These are phyloP conservation scores for Oryzias celebensis DNA, from an alignment of 2,113 vertebrate species.

Conservation along the genomic window DNA sequence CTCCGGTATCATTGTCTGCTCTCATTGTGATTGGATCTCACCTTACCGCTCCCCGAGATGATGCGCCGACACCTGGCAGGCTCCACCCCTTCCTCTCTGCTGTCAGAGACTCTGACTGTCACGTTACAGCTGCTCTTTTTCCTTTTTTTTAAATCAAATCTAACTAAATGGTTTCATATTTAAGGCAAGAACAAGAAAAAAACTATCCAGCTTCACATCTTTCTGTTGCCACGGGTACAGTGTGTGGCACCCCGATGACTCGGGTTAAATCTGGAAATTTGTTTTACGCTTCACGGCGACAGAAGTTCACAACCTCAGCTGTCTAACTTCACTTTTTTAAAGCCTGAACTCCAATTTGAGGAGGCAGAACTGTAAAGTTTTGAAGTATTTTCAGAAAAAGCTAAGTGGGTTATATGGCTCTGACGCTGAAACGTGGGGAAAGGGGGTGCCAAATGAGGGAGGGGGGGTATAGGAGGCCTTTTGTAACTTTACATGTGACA, in stretches of 20 bases:
- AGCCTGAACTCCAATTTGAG: conserved; percentile 55
- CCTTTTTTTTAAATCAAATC: too few species aligned
- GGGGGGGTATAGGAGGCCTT: conserved; percentile 60
- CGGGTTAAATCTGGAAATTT: conserved; percentile 42
- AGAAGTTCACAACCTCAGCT: conserved; percentile 62
- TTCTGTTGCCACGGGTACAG: background rate
- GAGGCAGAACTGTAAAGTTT: conserved; percentile 61
- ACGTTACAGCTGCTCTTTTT: background rate
- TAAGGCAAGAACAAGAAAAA: background rate
- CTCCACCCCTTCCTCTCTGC: conserved; percentile 6
- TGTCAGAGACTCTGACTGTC: background rate
- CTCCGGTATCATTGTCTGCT: conserved; percentile 53
- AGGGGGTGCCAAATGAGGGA: conserved; percentile 45
- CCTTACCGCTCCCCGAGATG: conserved; percentile 22
- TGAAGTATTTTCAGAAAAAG: conserved; percentile 72
- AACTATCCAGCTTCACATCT: background rate
- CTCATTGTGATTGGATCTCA: conserved; percentile 44
- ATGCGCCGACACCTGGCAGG: conserved; percentile 23
- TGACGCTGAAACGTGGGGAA: conserved; percentile 63
- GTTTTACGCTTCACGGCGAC: conserved; percentile 22
- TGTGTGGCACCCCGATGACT: conserved; percentile 9
- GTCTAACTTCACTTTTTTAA: conserved; percentile 39
- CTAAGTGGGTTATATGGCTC: conserved; percentile 74
- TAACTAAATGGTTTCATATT: too few species aligned
- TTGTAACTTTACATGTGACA: conserved; percentile 80